Conservation (phyloP, 64 coral and sea anemone genomes). For the Actinia equina region DNA sequence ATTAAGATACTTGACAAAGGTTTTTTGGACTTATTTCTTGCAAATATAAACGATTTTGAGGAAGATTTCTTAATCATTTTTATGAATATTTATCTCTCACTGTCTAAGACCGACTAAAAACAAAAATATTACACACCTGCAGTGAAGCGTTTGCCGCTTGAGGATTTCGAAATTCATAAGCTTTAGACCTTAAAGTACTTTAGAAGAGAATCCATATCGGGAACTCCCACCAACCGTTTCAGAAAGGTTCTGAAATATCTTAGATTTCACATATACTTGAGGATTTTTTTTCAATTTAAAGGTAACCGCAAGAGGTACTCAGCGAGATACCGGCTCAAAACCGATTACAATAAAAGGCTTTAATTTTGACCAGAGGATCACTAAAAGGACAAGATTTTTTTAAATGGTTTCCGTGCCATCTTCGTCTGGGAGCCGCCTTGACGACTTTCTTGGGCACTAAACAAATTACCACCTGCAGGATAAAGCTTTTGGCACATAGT, state of each 20-base stretch:
- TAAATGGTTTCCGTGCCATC: not conserved
- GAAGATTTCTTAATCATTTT: not conserved
- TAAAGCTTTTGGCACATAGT: not conserved
- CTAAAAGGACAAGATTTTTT: not conserved
- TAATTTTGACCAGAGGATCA: not conserved
- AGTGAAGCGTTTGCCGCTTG: not conserved
- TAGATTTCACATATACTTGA: not conserved
- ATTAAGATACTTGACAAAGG: not conserved
- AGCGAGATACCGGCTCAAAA: not conserved
- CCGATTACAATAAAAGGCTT: not conserved
- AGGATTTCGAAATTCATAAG: not conserved
- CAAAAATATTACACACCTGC: not conserved
- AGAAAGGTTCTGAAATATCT: not conserved
- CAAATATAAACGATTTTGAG: not conserved
- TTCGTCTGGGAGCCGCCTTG: not conserved
- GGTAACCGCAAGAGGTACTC: not conserved
- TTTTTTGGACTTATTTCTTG: not conserved
- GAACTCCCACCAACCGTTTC: not conserved
- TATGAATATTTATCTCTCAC: not conserved
- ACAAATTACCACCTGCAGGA: not conserved
- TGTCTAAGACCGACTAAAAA: not conserved
- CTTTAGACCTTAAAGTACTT: not conserved
- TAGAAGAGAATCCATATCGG: not conserved
- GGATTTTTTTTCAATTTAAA: not conserved
- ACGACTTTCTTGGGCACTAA: not conserved